Conservation (phyloP, 2,797 vertebrate genomes). For the Sphaeramia orbicularis region DNA sequence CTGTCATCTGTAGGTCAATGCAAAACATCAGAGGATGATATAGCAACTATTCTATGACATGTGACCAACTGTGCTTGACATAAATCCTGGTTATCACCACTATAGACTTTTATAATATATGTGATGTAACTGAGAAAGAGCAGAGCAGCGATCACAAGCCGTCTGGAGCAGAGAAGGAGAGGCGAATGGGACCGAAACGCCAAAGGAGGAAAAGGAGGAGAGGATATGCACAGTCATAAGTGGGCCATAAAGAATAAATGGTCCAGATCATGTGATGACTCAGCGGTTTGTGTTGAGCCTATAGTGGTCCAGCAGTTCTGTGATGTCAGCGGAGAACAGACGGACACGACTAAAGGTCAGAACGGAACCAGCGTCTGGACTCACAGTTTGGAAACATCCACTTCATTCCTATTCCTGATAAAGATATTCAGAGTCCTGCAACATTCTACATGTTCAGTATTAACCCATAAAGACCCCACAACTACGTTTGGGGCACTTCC, state of each 20-base stretch:
- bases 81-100: constrained; percentile 45
- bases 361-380: constrained; percentile 20
- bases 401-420: too few species aligned
- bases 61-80: constrained; percentile 3
- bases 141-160: constrained; percentile 29
- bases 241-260: constrained; percentile 74
- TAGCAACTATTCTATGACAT: constrained; percentile 19
- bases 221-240: constrained; percentile 71
- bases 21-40: constrained; percentile 10
- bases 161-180: constrained; percentile 22
- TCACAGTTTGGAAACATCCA: constrained; percentile 9
- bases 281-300: constrained; percentile 52
- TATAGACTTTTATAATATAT: constrained; percentile 41
- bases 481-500: too few species aligned
- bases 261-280: constrained; percentile 64
- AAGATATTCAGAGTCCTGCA: too few species aligned
- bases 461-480: too few species aligned
- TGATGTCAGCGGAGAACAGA: constrained; percentile 58
- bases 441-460: too few species aligned
- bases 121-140: constrained; percentile 19
- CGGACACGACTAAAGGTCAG: constrained; percentile 61
- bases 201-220: constrained; percentile 21
- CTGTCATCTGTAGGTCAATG: constrained; percentile 38
- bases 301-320: constrained; percentile 63
- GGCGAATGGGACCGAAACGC: constrained; percentile 21